A percentile compares a stretch with the other conserved stretches of the same genome.
phyloP scores from a whole-genome alignment of 2,888 invertebrate species.

The Spilarctia lutea region DNA sequence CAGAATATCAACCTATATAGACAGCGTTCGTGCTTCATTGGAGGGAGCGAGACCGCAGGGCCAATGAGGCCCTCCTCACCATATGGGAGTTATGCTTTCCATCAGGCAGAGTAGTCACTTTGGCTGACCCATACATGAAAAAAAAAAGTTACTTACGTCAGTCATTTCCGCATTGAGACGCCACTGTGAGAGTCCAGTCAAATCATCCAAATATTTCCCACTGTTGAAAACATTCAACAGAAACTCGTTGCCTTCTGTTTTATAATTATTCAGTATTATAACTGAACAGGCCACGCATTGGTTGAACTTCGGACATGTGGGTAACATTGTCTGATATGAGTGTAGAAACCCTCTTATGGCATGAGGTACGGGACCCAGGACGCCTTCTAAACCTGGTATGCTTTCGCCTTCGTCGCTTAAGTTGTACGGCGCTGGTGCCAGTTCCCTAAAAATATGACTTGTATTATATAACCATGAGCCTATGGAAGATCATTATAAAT shows the following conservation, averaged over 20 bases:
- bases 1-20: too few species aligned
- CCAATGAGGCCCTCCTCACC: too few species aligned
- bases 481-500: too few species aligned
- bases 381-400: conserved; percentile 81
- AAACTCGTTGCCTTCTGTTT: conserved; percentile 89
- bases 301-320: conserved; percentile 94
- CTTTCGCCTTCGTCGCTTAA: conserved; percentile 67
- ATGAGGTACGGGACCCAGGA: conserved; percentile 95
- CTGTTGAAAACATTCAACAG: conserved; percentile 93
- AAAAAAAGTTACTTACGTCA: conserved; percentile 76
- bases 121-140: too few species aligned
- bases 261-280: conserved; percentile 70
- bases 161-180: conserved; percentile 87
- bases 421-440: conserved; percentile 89
- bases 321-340: conserved; percentile 92
- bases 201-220: conserved; percentile 93
- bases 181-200: conserved; percentile 92
- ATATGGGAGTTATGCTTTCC: too few species aligned
- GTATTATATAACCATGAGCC: too few species aligned
- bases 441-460: conserved; percentile 72
- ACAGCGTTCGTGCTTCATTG: too few species aligned
- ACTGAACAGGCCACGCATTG: conserved; percentile 97
- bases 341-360: conserved; percentile 97
- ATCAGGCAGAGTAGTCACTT: too few species aligned
- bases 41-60: too few species aligned